Conservation (phyloP, 1,140 invertebrate genomes). For the Sitophilus oryzae region DNA sequence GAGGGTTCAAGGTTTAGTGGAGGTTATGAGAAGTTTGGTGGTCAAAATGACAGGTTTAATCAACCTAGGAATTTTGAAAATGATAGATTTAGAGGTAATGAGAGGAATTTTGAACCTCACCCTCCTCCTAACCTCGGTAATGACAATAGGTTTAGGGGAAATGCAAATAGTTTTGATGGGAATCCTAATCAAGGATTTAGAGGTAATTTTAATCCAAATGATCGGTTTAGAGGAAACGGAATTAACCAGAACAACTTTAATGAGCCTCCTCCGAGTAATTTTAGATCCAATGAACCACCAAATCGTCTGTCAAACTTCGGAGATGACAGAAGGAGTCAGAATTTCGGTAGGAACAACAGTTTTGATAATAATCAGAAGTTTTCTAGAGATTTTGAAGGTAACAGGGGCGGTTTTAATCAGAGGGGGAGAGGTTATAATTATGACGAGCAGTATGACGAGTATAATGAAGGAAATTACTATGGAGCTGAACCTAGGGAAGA, state of each 20-base stretch:
- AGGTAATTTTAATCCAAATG: constrained; percentile 1
- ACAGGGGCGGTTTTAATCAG: constrained; percentile 2
- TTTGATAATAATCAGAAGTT: constrained; percentile 5
- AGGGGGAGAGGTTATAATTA: constrained; percentile 4
- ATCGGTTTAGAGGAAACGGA: constrained; percentile 1
- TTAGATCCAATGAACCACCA: too few relatives aligned
- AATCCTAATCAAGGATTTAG: too few relatives aligned
- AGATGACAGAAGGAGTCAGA: constrained; percentile 3
- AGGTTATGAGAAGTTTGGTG: constrained; percentile 3
- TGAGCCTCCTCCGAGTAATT: not conserved
- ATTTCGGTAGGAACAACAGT: constrained; percentile 9
- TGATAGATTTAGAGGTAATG: too few relatives aligned
- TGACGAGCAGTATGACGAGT: constrained; percentile 6
- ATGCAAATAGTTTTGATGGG: constrained; percentile 9
- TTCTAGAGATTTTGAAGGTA: constrained; percentile 2
- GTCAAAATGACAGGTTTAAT: too few relatives aligned
- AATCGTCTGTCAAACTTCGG: too few relatives aligned
- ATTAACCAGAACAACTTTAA: constrained; percentile 2
- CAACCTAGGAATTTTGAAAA: too few relatives aligned
- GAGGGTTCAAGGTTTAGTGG: constrained; percentile 23
- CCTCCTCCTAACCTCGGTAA: too few relatives aligned
- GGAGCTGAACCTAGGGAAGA: not conserved
- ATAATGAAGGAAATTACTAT: not conserved
- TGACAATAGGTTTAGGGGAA: too few relatives aligned
- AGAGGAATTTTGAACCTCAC: too few relatives aligned